Base-by-base conservation (phyloP, 1,140 invertebrate genomes). In the Dendroctonus ponderosae region DNA sequence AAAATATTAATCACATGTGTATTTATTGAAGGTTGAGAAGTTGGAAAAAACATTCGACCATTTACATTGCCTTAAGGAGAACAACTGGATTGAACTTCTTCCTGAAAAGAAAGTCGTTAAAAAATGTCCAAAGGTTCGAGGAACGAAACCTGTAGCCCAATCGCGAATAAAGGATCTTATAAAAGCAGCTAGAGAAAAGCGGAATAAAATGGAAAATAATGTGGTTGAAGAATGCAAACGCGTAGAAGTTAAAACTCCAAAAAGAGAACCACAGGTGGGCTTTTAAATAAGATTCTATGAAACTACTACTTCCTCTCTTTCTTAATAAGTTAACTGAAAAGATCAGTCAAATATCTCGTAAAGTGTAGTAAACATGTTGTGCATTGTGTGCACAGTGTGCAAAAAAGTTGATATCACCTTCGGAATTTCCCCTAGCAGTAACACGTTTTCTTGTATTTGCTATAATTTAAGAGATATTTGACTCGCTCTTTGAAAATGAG, bases 11-110 rank as follows among this genome's bases (percentile, higher is more conserved):
- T 56, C 40, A 6, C 7, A 3, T 44, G 12, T 46, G 9, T 46
- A 46, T 46, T 3, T 14, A 15, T 59, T 59, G 12, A 15, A 62
- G 50, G 70, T 77, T 5, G 79, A 79, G 6, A 80, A 87, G 70
- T 79, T 86, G 11, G 77, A 86, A 48, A 75, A 76, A 41, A 77
- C 85, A 7, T 87, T 87, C 68, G 72, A 79, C 3, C 81, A 81
- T 54, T 73, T 88, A 7, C 71, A 78, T 5, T 73, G 78, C 56
- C 71, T 85, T 38, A 81, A 80, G 63, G 53, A 65, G 0, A 83
- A 81, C 37, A 78, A 81, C 61, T 88, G 86, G 86, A 52, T 75
- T 7, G 83, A 85, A 66, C 67, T 77, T 40, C n/a, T 74, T 41
- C 73, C 75, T 0, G 62, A 66, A 43, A 72, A 69, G 11, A 69